These are phyloP conservation scores for Lepidocyrtoides sp. DNA, from an alignment of 2,888 invertebrate species.

Conservation along the genomic window DNA sequence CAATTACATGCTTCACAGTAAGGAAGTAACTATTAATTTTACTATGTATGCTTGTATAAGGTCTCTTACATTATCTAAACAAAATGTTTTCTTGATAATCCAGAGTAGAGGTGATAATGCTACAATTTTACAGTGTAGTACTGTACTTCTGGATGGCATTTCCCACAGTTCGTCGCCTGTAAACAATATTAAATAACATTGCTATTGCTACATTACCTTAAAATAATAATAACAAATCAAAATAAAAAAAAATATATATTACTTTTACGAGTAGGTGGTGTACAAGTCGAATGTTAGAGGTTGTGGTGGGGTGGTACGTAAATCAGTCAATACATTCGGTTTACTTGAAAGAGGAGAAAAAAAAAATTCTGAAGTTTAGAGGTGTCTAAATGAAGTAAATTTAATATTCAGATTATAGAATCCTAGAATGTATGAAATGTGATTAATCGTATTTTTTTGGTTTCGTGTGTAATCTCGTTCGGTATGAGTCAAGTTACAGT, in stretches of 20 bases:
- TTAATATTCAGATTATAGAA: slow-evolving; percentile 53
- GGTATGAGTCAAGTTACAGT: not conserved
- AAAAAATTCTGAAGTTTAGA: slow-evolving; percentile 23
- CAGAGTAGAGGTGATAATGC: slow-evolving; percentile 42
- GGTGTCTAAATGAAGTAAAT: slow-evolving; percentile 49
- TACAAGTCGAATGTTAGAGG: slow-evolving; percentile 38
- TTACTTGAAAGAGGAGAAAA: slow-evolving; percentile 20
- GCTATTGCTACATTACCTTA: slow-evolving; percentile 63
- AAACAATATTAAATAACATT: slow-evolving; percentile 37
- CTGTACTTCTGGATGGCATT: slow-evolving; percentile 62
- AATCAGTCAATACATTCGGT: slow-evolving; percentile 11
- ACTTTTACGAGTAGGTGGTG: slow-evolving; percentile 27
- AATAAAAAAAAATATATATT: slow-evolving; percentile 48
- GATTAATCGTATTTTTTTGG: slow-evolving; percentile 58
- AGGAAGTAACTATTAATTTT: slow-evolving; percentile 52
- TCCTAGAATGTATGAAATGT: slow-evolving; percentile 63
- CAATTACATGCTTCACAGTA: slow-evolving; percentile 8
- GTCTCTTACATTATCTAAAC: slow-evolving; percentile 65
- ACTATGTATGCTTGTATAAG: slow-evolving; percentile 46
- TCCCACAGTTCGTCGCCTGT: slow-evolving; percentile 36
- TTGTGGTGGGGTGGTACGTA: slow-evolving; percentile 27
- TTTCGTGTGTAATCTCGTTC: slow-evolving; percentile 2
- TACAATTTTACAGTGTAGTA: not conserved
- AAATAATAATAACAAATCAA: slow-evolving; percentile 53
- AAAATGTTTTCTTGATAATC: slow-evolving; percentile 62